phyloP scores from a whole-genome alignment of 2,888 invertebrate genomes.

The Chamaedrilus cognettii region DNA sequence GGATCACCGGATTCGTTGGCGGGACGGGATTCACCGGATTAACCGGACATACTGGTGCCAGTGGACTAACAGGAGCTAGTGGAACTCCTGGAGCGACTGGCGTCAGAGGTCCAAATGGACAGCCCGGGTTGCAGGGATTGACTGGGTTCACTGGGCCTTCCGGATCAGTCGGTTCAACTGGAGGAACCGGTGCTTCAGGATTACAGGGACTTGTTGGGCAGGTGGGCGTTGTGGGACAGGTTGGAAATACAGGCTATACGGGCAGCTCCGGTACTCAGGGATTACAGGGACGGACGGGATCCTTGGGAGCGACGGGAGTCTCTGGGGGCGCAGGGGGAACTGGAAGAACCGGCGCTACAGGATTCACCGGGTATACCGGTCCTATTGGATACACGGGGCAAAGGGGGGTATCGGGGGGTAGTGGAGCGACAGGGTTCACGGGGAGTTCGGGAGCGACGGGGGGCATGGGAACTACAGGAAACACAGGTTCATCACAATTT shows the following conservation, averaged over 20 bases:
- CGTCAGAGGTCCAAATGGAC: conserved; percentile 5
- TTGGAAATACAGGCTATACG: conserved; percentile 3
- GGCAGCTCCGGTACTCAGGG: conserved; percentile 15
- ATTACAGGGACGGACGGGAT: conserved; percentile 9
- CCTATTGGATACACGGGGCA: background rate
- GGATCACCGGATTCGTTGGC: conserved; percentile 33
- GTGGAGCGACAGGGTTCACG: conserved; percentile 13
- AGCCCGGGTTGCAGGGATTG: conserved; percentile 13
- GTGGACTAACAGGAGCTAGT: conserved; percentile 7
- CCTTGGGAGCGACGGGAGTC: conserved; percentile 10
- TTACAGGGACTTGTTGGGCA: background rate
- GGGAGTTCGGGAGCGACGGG: conserved; percentile 5
- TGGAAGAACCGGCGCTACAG: conserved; percentile 4
- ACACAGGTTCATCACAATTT: too few species aligned
- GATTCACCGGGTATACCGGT: background rate
- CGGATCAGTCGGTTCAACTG: background rate
- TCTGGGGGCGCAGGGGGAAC: conserved; percentile 5
- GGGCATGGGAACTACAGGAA: background rate
- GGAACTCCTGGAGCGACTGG: background rate
- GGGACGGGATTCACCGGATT: conserved; percentile 21
- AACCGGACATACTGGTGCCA: conserved; percentile 26
- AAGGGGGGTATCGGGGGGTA: conserved; percentile 6
- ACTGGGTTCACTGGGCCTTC: conserved; percentile 9
- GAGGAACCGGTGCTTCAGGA: conserved; percentile 5
- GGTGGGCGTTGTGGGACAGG: background rate